Evolutionary conservation across 2,888 invertebrate species (phyloP).

Genomic region (Hemistola chrysoprasaria): DNA sequence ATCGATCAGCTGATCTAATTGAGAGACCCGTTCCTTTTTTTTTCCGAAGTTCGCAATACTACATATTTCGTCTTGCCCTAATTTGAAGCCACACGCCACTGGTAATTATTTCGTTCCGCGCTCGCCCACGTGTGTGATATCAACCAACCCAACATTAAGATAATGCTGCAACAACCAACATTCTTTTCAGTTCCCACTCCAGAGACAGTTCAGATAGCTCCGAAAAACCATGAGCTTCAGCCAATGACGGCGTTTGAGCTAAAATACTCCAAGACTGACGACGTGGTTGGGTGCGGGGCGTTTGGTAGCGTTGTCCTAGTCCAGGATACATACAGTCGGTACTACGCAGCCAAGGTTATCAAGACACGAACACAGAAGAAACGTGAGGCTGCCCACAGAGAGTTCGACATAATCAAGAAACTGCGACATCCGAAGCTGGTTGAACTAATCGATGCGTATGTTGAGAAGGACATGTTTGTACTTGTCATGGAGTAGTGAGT

Average conservation of each 20-base stretch:
- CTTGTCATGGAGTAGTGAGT: conserved; percentile 97
- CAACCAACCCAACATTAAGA: too few species aligned
- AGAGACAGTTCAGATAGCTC: background rate
- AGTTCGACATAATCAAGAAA: conserved; percentile 93
- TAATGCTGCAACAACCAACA: background rate
- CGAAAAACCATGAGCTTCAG: background rate
- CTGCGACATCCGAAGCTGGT: conserved; percentile 93
- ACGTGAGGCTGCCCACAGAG: conserved; percentile 89
- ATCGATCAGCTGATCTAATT: too few species aligned
- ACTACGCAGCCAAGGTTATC: conserved; percentile 92
- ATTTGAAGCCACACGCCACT: too few species aligned
- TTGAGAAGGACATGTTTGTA: conserved; percentile 80
- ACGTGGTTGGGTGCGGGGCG: conserved; percentile 38
- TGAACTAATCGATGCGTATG: conserved; percentile 64
- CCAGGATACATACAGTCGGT: conserved; percentile 43
- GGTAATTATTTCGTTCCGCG: too few species aligned
- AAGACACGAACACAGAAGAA: conserved; percentile 88
- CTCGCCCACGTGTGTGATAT: too few species aligned
- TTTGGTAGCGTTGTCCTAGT: conserved; percentile 39
- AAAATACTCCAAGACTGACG: conserved; percentile 12
- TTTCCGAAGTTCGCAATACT: too few species aligned
- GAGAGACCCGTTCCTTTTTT: too few species aligned
- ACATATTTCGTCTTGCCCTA: too few species aligned
- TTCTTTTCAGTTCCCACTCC: conserved; percentile 13
- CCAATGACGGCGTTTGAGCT: conserved; percentile 4